phyloP scores from a whole-genome alignment of 2,797 vertebrate species.

The Tiaroga cobitis region DNA sequence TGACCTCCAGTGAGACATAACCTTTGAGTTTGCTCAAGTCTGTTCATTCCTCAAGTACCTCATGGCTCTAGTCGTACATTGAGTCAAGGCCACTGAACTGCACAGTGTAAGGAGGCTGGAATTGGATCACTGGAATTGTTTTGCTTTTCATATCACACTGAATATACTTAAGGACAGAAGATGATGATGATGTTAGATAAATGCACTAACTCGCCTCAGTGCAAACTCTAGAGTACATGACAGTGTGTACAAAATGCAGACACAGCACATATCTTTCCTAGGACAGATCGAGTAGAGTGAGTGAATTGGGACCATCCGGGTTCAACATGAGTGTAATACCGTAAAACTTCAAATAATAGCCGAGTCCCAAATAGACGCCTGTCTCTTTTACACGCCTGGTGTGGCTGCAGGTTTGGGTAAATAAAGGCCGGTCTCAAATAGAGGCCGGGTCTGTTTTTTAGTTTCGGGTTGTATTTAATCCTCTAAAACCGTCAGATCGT shows the following conservation, averaged over 20 bases:
- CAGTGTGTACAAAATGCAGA: conserved; percentile 5
- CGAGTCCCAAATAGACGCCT: too few relatives aligned
- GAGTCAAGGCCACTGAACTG: not conserved
- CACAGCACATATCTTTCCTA: not conserved
- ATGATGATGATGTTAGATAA: conserved; percentile 10
- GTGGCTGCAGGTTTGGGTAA: too few relatives aligned
- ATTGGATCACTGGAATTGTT: conserved; percentile 1
- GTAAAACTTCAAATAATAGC: too few relatives aligned
- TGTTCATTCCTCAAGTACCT: conserved; percentile 28
- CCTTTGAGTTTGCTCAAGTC: conserved; percentile 34
- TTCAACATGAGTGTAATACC: too few relatives aligned
- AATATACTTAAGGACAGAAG: conserved; percentile 7
- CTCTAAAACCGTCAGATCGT: too few relatives aligned
- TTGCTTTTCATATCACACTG: conserved; percentile 26
- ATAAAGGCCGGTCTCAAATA: too few relatives aligned
- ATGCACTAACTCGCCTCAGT: not conserved
- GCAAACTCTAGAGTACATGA: not conserved
- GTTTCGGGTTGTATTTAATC: too few relatives aligned
- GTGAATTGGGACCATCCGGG: not conserved
- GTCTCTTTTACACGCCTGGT: too few relatives aligned
- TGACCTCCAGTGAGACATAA: conserved; percentile 39
- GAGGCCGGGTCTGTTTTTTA: too few relatives aligned
- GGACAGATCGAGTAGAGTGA: not conserved
- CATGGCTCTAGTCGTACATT: not conserved
- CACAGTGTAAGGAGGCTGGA: not conserved